Conservation (phyloP, 2,888 invertebrate species). For the Glaucopsyche alexis region DNA sequence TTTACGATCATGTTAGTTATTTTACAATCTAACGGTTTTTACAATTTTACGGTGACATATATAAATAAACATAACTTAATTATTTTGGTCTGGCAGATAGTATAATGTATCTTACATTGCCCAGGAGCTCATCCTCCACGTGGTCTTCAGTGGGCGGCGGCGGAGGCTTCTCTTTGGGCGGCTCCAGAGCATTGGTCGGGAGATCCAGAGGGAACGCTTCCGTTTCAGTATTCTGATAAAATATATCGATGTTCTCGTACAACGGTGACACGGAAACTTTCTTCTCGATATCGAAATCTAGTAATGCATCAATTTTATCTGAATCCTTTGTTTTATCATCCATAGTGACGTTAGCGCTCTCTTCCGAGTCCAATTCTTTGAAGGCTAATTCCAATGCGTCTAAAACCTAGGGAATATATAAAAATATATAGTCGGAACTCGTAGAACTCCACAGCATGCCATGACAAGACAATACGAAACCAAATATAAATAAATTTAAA, state of each 20-base stretch:
- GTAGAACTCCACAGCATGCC: not conserved
- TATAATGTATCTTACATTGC: conserved; percentile 60
- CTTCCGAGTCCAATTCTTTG: conserved; percentile 81
- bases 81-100: too few species aligned
- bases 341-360: conserved; percentile 54
- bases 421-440: not conserved
- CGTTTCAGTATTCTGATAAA: conserved; percentile 63
- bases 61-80: too few species aligned
- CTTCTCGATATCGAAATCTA: conserved; percentile 53
- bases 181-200: conserved; percentile 82
- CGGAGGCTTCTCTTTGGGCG: conserved; percentile 92
- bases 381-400: conserved; percentile 83
- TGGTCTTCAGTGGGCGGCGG: conserved; percentile 85
- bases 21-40: too few species aligned
- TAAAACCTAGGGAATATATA: conserved; percentile 71
- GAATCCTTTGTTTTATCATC: conserved; percentile 39
- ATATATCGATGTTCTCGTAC: conserved; percentile 82
- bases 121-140: conserved; percentile 66
- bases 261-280: conserved; percentile 76
- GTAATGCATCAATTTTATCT: conserved; percentile 40
- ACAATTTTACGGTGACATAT: too few species aligned
- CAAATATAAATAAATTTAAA: conserved; percentile 34
- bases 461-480: not conserved
- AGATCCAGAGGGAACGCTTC: conserved; percentile 79
- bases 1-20: too few species aligned